phyloP scores from a whole-genome alignment of 2,797 vertebrate genomes.

The Adrianichthys oophorus region DNA sequence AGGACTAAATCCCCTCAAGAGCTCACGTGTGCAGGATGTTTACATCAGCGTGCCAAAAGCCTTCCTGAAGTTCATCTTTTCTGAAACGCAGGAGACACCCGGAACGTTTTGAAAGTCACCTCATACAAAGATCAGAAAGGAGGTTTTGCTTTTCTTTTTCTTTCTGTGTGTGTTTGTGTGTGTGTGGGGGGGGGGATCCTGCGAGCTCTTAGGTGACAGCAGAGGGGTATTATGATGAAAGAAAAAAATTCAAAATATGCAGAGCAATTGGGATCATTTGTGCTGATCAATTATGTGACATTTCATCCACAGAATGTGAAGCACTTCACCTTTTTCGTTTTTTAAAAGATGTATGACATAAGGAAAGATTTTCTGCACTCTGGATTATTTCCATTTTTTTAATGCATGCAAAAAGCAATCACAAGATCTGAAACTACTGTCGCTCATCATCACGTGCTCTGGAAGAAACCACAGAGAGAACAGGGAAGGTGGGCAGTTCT shows the following conservation, averaged over 20 bases:
- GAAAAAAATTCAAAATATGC: conserved; percentile 6
- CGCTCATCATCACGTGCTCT: conserved; percentile 46
- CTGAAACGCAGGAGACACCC: conserved; percentile 17
- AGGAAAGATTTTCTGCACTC: conserved; percentile 15
- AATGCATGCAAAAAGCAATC: conserved; percentile 58
- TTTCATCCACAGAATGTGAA: conserved; percentile 5
- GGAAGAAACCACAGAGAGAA: conserved; percentile 49
- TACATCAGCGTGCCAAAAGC: conserved; percentile 51
- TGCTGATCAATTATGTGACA: conserved; percentile 17
- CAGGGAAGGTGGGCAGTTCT: conserved; percentile 35
- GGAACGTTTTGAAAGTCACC: conserved; percentile 18
- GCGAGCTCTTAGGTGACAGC: conserved; percentile 36
- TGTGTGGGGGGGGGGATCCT: conserved; percentile 38
- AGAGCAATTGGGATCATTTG: neutral
- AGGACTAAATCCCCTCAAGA: conserved; percentile 50
- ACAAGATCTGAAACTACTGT: conserved; percentile 38
- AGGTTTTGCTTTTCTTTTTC: conserved; percentile 4
- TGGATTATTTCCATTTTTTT: conserved; percentile 28
- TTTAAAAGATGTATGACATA: neutral
- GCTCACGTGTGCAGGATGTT: conserved; percentile 47
- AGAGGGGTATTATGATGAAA: conserved; percentile 13
- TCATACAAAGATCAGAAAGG: conserved; percentile 26
- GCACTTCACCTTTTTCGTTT: conserved; percentile 15
- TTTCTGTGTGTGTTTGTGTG: too few species aligned
- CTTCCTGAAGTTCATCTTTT: conserved; percentile 33